Conservation (phyloP, 2,888 invertebrate genomes). For the Zele albiditarsus region DNA sequence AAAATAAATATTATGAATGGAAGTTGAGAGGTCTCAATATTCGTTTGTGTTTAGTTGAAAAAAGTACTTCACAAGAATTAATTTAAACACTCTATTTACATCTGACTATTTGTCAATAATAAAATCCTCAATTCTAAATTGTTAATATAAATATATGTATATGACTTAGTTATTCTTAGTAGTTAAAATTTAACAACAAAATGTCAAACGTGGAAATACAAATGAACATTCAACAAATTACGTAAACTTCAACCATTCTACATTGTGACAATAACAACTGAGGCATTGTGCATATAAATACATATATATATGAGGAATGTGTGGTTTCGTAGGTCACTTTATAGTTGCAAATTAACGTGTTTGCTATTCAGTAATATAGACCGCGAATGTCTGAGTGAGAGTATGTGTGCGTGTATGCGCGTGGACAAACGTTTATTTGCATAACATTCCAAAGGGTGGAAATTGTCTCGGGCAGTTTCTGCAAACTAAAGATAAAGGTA, state of each 20-base stretch:
- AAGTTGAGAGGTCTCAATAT: too few species aligned
- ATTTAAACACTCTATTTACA: too few species aligned
- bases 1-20: too few species aligned
- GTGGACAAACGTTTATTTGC: constrained; percentile 37
- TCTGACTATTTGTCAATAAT: too few species aligned
- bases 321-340: neutral
- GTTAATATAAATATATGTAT: too few species aligned
- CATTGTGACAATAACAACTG: neutral
- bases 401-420: neutral
- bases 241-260: neutral
- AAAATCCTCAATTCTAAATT: too few species aligned
- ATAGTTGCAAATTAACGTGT: constrained; percentile 5
- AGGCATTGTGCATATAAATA: neutral
- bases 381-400: neutral
- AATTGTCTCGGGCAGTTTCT: constrained; percentile 6
- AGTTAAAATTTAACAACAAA: too few species aligned
- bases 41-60: too few species aligned
- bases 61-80: too few species aligned
- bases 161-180: too few species aligned
- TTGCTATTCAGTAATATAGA: neutral
- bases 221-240: neutral
- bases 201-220: neutral
- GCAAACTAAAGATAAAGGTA: constrained; percentile 20
- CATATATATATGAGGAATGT: neutral
- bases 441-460: constrained; percentile 24